Conservation (phyloP, 2,888 invertebrate genomes). For the Scrobipalpa atriplicella region DNA sequence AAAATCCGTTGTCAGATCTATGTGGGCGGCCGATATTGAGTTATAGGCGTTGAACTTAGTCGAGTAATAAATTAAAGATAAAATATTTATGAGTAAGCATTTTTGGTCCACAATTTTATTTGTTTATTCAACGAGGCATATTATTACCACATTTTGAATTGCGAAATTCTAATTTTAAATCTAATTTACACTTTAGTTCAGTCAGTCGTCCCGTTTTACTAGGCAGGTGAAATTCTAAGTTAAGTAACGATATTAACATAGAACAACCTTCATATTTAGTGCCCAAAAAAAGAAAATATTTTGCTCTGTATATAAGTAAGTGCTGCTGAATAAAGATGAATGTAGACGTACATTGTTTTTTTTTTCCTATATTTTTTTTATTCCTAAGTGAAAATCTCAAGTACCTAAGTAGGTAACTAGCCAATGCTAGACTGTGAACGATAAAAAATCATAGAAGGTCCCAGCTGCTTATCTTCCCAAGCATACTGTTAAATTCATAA, state of each 20-base stretch:
- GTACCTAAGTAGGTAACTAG: too few relatives aligned
- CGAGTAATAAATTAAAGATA: slow-evolving; percentile 20
- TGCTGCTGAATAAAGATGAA: background rate
- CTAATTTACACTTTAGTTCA: slow-evolving; percentile 18
- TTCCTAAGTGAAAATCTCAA: too few relatives aligned
- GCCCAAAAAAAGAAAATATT: background rate
- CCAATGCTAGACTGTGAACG: too few relatives aligned
- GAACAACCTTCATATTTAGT: background rate
- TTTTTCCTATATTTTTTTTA: too few relatives aligned
- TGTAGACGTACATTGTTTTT: background rate
- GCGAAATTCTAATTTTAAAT: slow-evolving; percentile 9
- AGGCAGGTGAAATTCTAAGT: background rate
- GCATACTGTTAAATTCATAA: too few relatives aligned
- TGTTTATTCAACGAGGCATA: slow-evolving; percentile 2
- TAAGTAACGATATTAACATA: background rate
- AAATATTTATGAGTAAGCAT: slow-evolving; percentile 20
- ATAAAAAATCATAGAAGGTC: too few relatives aligned
- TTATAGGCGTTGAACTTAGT: slow-evolving; percentile 14
- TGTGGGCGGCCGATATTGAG: slow-evolving; percentile 23
- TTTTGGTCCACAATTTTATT: slow-evolving; percentile 16
- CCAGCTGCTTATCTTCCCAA: too few relatives aligned
- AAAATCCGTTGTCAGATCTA: slow-evolving; percentile 11
- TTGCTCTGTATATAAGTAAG: background rate
- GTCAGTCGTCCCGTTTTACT: slow-evolving; percentile 1
- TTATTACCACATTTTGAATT: background rate